A percentile compares a stretch with the other conserved stretches of the same genome.
Evolutionary conservation across 2,113 vertebrate species (phyloP).

Genomic region (Aphelocoma coerulescens): DNA sequence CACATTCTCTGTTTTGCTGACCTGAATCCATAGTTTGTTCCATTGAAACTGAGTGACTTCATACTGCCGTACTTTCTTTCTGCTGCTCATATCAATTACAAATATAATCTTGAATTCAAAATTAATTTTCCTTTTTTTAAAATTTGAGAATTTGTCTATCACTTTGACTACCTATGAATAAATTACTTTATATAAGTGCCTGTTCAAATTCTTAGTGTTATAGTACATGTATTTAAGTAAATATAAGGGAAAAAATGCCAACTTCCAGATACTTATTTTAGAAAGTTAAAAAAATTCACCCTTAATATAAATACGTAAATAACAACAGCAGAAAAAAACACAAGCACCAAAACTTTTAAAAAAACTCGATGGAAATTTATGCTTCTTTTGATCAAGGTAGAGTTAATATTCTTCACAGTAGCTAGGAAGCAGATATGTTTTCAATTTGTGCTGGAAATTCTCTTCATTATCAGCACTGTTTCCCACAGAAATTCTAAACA

Average conservation of each 20-base stretch:
- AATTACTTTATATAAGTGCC: background rate
- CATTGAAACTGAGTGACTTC: background rate
- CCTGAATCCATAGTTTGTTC: background rate
- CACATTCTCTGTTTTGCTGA: background rate
- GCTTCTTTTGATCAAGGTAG: background rate
- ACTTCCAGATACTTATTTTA: background rate
- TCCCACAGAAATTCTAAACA: background rate
- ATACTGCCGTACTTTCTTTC: background rate
- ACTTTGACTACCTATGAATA: background rate
- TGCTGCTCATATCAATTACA: background rate
- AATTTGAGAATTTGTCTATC: background rate
- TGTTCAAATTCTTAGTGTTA: background rate
- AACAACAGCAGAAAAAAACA: background rate
- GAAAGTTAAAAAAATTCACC: background rate
- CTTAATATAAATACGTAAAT: background rate
- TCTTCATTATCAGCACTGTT: background rate
- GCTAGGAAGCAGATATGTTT: background rate
- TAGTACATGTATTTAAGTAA: background rate
- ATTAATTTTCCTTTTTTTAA: background rate
- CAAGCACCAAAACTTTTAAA: background rate
- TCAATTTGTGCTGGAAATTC: background rate
- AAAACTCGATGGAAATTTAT: background rate
- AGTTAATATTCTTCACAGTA: background rate
- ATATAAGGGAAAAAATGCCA: fast-evolving
- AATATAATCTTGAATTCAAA: background rate